phyloP scores from a whole-genome alignment of 2,888 invertebrate genomes.

The Diplolepis rosae region DNA sequence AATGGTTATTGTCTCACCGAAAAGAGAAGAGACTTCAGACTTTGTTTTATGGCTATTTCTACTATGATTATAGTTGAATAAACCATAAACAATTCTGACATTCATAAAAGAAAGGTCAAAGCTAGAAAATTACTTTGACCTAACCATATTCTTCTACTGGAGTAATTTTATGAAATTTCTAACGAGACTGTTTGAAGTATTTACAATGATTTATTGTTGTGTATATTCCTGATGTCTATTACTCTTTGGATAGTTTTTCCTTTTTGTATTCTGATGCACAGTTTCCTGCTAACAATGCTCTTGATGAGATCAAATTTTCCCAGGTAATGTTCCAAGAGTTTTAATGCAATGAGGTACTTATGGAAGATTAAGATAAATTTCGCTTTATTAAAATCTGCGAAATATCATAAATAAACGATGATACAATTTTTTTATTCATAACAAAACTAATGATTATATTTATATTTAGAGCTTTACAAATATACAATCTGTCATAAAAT shows the following conservation, averaged over 20 bases:
- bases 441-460: no score
- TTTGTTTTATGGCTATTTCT: not conserved
- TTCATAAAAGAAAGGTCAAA: not conserved
- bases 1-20: not conserved
- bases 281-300: no score
- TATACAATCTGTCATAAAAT: no score
- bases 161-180: not conserved
- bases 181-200: not conserved
- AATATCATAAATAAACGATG: no score
- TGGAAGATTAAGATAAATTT: no score
- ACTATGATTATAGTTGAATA: not conserved
- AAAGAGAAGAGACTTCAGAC: not conserved
- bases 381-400: no score
- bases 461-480: no score
- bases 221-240: not conserved
- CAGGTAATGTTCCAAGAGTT: no score
- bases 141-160: not conserved
- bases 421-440: no score
- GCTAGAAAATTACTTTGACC: not conserved
- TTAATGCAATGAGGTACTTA: no score
- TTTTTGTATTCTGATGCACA: not conserved
- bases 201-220: not conserved
- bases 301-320: no score
- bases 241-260: not conserved
- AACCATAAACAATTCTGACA: not conserved